Base-by-base conservation (phyloP, 2,888 invertebrate genomes). In the Callinectes sapidus region DNA sequence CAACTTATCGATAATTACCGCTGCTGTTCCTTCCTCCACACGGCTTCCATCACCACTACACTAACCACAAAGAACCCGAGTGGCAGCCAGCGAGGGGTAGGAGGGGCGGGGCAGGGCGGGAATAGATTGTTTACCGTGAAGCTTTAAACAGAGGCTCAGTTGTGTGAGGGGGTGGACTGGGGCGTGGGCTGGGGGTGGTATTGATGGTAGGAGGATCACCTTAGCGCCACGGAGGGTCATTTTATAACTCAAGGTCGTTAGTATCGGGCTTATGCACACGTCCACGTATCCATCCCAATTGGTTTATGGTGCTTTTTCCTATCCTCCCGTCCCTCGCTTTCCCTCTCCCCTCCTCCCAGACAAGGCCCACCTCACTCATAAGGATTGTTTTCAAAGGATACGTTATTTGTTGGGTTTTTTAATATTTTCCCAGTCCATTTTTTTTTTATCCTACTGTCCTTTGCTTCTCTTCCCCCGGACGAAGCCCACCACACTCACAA, bases 1-100 rank as follows among this genome's bases (percentile, higher is more conserved):
- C 71, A 71, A 71, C 71, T 71, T 71, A 81, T 81, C 81, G 81
- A 81, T 81, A 81, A 81, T 81, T 81, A 81, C 81, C 14, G 81
- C 35, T 81, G 2, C n/a, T 81, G 81, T 18, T 35, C 35, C 32
- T 81, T 81, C 81, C 81, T 32, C 81, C 35, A 18, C 81, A 81
- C 81, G 81, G 18, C 35, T 81, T 35, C 81, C 81, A 28, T 81
- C 81, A 81, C 81, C 35, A 13, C 32, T 35, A 14, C 81, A 81
- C 81, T 10, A 77, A 35, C 81, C 81, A 81, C 81, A 81, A 81
- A 81, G 81, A 81, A n/a, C 10, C 81, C 0, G 32, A 35, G 13
- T 81, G 18, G 81, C 35, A 14, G 81, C 81, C 35, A 13, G 14
- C 35, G 81, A 81, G 81, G 81, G 71, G 81, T 35, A 18, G 16